These are phyloP conservation scores for Lepus americanus DNA, from an alignment of 2,113 vertebrate genomes.

Conservation along the genomic window DNA sequence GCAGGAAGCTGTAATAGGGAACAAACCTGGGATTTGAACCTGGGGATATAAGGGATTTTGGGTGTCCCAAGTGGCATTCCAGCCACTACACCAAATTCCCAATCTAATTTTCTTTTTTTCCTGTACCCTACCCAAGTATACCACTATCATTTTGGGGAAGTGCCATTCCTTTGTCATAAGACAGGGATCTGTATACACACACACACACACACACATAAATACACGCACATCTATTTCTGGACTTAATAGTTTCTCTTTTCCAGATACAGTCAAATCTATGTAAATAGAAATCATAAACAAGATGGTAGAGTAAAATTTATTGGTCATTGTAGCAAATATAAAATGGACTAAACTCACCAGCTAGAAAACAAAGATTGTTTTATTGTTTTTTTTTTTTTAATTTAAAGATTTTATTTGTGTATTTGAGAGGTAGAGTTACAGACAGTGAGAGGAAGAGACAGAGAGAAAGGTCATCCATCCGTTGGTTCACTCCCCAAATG, in stretches of 20 bases:
- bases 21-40: too few species aligned
- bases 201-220: neutral
- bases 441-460: too few species aligned
- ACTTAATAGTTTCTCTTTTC: neutral
- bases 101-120: neutral
- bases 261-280: neutral
- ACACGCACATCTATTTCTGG: neutral
- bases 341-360: neutral
- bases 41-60: too few species aligned
- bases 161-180: neutral
- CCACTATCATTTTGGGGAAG: neutral
- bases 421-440: too few species aligned
- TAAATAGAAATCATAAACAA: conserved; percentile 30
- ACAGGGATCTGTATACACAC: neutral
- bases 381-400: too few species aligned
- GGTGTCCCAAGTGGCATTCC: too few species aligned
- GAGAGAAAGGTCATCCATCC: too few species aligned
- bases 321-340: conserved; percentile 20
- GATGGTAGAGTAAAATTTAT: conserved; percentile 7
- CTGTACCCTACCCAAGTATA: neutral
- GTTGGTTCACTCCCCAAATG: too few species aligned
- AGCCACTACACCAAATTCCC: too few species aligned
- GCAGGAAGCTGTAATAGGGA: too few species aligned
- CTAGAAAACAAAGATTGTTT: conserved; percentile 32
- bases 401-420: too few species aligned